Evolutionary conservation across 2,797 vertebrate genomes (phyloP).

Genomic region (Anableps anableps): DNA sequence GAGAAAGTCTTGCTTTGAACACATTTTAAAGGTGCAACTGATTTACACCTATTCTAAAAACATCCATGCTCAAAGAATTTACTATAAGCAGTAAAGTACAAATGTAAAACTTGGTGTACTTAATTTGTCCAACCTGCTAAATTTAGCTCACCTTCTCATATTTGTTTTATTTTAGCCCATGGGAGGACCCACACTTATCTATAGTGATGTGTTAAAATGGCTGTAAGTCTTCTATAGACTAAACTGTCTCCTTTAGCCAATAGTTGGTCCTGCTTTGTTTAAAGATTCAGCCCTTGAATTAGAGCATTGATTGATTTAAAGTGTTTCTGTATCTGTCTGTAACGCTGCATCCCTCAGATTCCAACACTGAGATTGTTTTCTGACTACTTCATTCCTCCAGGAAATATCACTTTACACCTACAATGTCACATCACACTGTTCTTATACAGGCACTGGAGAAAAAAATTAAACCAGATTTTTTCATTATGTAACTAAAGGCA

Average conservation of each 20-base stretch:
- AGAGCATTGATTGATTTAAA: too few species aligned
- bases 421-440: neutral
- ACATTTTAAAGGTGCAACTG: neutral
- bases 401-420: neutral
- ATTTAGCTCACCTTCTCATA: neutral
- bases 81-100: too few species aligned
- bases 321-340: too few species aligned
- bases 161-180: neutral
- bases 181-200: neutral
- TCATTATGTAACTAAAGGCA: neutral
- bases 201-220: neutral
- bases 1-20: neutral
- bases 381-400: too few species aligned
- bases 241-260: neutral
- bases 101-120: neutral
- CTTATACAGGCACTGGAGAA: neutral
- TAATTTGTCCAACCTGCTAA: neutral
- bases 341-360: too few species aligned
- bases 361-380: too few species aligned
- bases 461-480: neutral
- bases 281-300: too few species aligned
- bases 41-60: neutral
- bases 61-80: too few species aligned
- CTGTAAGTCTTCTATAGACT: too few species aligned
- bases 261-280: too few species aligned